phyloP scores from a whole-genome alignment of 2,888 invertebrate species.

The Tenthredo mesomela region DNA sequence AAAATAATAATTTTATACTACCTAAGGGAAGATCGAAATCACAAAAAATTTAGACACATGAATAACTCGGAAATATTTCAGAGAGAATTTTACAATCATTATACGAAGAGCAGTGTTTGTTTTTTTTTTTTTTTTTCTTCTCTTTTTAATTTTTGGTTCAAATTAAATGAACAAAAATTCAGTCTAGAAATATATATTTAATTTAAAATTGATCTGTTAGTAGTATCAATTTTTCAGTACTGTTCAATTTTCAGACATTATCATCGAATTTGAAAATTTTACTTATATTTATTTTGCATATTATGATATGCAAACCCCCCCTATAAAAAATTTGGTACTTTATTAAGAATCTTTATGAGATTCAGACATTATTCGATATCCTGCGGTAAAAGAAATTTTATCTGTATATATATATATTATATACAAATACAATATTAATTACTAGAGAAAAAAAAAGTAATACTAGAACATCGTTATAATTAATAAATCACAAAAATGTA shows the following conservation, averaged over 20 bases:
- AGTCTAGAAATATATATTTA: not conserved
- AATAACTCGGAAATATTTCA: not conserved
- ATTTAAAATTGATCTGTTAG: not conserved
- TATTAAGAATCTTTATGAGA: not conserved
- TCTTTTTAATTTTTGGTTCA: constrained; percentile 7
- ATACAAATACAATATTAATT: not conserved
- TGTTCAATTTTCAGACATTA: not conserved
- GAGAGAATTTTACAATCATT: not conserved
- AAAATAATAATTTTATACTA: not conserved
- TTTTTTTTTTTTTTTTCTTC: too few species aligned
- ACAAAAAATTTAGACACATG: not conserved
- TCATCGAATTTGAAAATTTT: constrained; percentile 1
- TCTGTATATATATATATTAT: too few species aligned
- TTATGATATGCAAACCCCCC: not conserved
- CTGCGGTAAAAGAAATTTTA: not conserved
- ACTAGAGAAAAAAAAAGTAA: not conserved
- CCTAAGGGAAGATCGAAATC: not conserved
- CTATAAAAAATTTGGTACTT: not conserved
- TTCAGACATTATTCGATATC: not conserved
- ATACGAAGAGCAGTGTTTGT: not conserved
- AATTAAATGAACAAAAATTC: constrained; percentile 10
- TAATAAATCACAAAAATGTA: constrained; percentile 5
- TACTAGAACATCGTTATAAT: not conserved
- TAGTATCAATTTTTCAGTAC: not conserved
- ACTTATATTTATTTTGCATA: not conserved